A percentile compares a stretch with the other conserved stretches of the same genome.
Evolutionary conservation across 2,797 vertebrate genomes (phyloP).

Genomic region (Lepidocolaptes lacrymiger): DNA sequence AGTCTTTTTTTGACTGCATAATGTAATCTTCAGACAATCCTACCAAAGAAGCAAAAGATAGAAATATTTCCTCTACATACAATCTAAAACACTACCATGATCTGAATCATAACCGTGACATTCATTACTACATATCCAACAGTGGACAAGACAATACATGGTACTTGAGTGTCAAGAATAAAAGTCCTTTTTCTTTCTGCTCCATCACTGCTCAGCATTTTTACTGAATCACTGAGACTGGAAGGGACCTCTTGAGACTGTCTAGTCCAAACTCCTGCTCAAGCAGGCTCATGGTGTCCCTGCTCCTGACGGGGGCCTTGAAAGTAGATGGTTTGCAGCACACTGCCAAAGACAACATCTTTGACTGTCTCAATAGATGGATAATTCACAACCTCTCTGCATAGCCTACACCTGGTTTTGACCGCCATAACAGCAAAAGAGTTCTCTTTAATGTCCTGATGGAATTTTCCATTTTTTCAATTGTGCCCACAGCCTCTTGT

Average conservation of each 20-base stretch:
- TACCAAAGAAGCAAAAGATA: neutral
- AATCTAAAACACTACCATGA: neutral
- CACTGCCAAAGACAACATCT: neutral
- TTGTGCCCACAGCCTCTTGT: neutral
- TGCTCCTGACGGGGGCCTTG: neutral
- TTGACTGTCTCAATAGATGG: neutral
- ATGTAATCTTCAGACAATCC: neutral
- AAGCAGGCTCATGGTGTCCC: neutral
- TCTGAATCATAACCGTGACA: neutral
- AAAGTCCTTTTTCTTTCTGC: neutral
- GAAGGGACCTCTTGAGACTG: neutral
- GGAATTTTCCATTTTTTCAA: neutral
- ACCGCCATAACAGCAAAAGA: neutral
- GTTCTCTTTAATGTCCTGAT: neutral
- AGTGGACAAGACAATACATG: neutral
- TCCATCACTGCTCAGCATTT: neutral
- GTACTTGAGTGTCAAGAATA: neutral
- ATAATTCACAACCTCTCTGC: neutral
- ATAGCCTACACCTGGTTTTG: neutral
- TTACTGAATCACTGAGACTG: neutral
- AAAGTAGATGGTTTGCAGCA: neutral
- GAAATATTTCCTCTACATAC: neutral
- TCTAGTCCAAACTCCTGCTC: neutral
- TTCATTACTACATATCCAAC: neutral
- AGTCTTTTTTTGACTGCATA: neutral